Evolutionary conservation across 2,888 invertebrate species (phyloP), one percentile per base, ranked within the genome.

Genomic region (Xanthorhoe spadicearia): DNA sequence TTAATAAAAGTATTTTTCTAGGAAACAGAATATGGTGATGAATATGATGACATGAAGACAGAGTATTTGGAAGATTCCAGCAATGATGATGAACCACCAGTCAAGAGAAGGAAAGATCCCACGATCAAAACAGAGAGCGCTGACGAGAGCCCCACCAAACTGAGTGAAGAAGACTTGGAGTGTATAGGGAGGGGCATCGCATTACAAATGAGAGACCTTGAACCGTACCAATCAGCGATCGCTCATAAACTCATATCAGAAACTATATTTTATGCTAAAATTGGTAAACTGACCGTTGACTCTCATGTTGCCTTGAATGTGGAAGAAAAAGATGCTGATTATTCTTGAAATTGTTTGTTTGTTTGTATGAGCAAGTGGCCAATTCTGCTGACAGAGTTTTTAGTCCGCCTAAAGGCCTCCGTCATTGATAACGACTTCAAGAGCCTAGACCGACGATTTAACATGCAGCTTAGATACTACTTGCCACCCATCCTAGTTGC

Each of bases 201-300:
- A 1, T 15, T 71, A 6, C 73, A 73, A 46, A 51, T 73, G 43
- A 59, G 48, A 52, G 64, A 61, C 15, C 28, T 73, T 19, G 56
- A 60, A 7, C 52, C 66, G 2, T 49, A 64, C 43, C 73, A 73
- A 35, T 52, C 61, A 6, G 62, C 59, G 4, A 65, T 73, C 8
- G 68, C 70, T 8, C 65, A 71, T 35, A 73, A 71, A 55, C 55
- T 73, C 7, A 71, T 73, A 19, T 61, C 69, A 10, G 73, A 73
- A 7, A 52, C 68, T 18, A 57, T 73, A 53, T 73, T 55, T 17
- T 68, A 73, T 32, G 70, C 65, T 19, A 69, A 70, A 56, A 60
- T 69, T 1, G 68, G 67, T n/a, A 68, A 61, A 51, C 52, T 71
- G 13, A 66, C 61, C n/a, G 56, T 66, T 6, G 56, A 51, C 18